phyloP scores from a whole-genome alignment of 2,113 vertebrate genomes.

The Calidris pygmaea region DNA sequence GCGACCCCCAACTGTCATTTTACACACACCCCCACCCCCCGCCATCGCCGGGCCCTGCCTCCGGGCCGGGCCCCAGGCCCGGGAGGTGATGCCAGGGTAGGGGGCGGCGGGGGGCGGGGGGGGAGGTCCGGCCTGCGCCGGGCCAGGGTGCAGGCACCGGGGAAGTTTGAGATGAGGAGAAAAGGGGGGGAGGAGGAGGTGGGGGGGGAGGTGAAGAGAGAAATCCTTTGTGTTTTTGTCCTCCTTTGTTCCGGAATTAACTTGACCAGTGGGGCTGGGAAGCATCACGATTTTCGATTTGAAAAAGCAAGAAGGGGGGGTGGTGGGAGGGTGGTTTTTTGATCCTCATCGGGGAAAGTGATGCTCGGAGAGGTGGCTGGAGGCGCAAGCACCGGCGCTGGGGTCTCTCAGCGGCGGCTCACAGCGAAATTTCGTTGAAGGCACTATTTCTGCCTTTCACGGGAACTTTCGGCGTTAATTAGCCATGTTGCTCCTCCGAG shows the following conservation, averaged over 20 bases:
- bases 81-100: no score
- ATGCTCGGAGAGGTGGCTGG: neutral
- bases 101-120: no score
- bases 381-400: neutral
- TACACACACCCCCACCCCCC: no score
- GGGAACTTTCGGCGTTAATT: slow-evolving; percentile 40
- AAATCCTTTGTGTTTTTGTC: slow-evolving; percentile 32
- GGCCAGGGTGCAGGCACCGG: neutral
- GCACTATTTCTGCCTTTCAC: neutral
- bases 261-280: neutral
- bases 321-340: no score
- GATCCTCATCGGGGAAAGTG: no score
- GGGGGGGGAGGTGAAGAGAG: neutral
- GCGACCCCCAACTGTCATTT: neutral
- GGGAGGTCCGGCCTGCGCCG: neutral
- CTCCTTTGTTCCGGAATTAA: slow-evolving; percentile 55
- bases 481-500: neutral
- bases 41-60: no score
- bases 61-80: no score
- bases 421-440: slow-evolving; percentile 40
- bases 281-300: neutral
- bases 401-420: neutral
- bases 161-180: neutral
- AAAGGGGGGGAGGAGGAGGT: neutral
- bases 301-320: neutral